Percentiles rank a stretch among this genome's conserved stretches.
Evolutionary conservation across 2,888 invertebrate species (phyloP).

Genomic region (Bruchidius siliquastri): DNA sequence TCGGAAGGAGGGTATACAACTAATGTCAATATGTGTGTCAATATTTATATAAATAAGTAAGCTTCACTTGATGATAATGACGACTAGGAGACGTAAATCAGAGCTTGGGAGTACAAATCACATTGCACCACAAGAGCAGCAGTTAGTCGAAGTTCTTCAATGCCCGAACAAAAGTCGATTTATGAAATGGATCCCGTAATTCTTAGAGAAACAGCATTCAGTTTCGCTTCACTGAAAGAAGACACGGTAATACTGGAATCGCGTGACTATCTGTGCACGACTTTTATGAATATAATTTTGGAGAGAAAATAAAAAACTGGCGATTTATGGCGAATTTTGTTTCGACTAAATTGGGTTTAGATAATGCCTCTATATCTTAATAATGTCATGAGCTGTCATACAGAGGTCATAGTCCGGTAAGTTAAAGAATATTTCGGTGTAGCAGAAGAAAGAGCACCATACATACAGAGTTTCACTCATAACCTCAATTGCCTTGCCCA

Average conservation of each 20-base stretch:
- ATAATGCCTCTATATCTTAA: constrained; percentile 13
- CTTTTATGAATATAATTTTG: constrained; percentile 30
- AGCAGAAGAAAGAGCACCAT: no score
- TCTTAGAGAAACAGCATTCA: constrained; percentile 27
- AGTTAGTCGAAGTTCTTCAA: neutral
- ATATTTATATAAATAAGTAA: no score
- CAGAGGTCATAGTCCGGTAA: neutral
- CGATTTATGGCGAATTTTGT: constrained; percentile 22
- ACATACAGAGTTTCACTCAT: no score
- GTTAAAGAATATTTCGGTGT: neutral
- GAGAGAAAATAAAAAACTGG: constrained; percentile 17
- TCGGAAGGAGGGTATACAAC: no score
- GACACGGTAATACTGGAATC: constrained; percentile 33
- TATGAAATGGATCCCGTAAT: constrained; percentile 33
- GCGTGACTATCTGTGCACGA: constrained; percentile 37
- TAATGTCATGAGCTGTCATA: neutral
- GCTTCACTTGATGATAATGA: no score
- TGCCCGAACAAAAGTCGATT: constrained; percentile 19
- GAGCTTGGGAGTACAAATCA: no score
- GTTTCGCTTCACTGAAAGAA: constrained; percentile 33
- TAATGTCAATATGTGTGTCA: no score
- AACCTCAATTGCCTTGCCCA: no score
- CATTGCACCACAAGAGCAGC: neutral
- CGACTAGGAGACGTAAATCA: no score
- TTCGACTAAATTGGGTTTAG: constrained; percentile 21